These are phyloP conservation scores for Rhynchomys soricoides DNA, from an alignment of 2,113 vertebrate genomes.

Conservation along the genomic window DNA sequence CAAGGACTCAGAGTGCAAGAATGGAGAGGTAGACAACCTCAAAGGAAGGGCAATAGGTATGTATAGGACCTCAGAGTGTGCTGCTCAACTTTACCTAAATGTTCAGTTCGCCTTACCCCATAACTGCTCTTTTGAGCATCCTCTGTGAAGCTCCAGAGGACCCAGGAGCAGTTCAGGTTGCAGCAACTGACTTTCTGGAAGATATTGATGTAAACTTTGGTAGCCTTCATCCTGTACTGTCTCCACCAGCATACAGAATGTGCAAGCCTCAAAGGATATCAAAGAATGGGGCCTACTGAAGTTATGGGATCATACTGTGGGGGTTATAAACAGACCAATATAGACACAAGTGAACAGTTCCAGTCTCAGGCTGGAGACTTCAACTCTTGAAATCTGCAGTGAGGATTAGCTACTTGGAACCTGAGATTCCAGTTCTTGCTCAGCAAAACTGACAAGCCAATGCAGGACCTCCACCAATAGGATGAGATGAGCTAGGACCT, in stretches of 20 bases:
- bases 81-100: background rate
- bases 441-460: background rate
- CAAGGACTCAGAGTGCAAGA: background rate
- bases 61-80: background rate
- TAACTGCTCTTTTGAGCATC: background rate
- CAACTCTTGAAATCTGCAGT: background rate
- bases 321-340: too few species aligned
- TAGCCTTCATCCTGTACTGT: background rate
- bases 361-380: background rate
- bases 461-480: background rate
- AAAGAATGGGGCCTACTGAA: background rate
- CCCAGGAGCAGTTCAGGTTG: background rate
- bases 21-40: background rate
- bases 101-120: background rate
- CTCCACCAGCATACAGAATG: too few species aligned
- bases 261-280: background rate
- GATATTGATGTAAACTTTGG: background rate
- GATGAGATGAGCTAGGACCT: background rate
- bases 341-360: background rate
- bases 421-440: background rate
- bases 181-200: background rate
- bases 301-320: background rate
- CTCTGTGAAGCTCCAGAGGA: too few species aligned
- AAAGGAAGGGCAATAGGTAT: background rate
- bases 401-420: background rate